Evolutionary conservation across 1,140 invertebrate genomes (phyloP).

Genomic region (Achroia grisella): DNA sequence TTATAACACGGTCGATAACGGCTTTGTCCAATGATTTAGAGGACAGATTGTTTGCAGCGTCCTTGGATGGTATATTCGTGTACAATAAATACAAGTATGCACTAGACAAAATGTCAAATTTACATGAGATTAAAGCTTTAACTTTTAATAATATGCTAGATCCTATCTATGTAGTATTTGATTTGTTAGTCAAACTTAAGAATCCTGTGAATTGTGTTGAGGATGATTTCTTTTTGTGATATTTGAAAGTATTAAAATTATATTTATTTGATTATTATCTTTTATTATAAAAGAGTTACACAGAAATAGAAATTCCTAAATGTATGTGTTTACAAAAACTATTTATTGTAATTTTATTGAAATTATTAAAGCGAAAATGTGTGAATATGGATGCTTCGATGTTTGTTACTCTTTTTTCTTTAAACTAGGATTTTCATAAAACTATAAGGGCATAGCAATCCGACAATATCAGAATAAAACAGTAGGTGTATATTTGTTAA

Average conservation of each 20-base stretch:
- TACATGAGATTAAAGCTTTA: conserved; percentile 35
- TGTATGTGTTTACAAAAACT: no score
- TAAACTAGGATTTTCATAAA: no score
- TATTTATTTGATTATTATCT: no score
- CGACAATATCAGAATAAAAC: no score
- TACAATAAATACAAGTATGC: conserved; percentile 61
- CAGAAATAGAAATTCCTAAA: no score
- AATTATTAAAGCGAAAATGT: no score
- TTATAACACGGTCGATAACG: conserved; percentile 31
- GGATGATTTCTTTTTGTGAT: background rate
- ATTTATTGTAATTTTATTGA: no score
- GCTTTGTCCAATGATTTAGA: conserved; percentile 36
- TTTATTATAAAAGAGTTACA: no score
- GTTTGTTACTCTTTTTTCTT: no score
- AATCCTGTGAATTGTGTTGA: conserved; percentile 17
- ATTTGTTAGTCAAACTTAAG: conserved; percentile 43
- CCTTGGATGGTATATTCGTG: conserved; percentile 37
- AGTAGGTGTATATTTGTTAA: no score
- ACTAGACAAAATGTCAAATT: conserved; percentile 42
- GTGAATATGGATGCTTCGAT: no score
- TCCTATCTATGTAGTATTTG: conserved; percentile 42
- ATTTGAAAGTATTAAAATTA: background rate
- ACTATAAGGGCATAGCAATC: no score
- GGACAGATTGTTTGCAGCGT: conserved; percentile 34
- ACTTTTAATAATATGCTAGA: conserved; percentile 41